These are phyloP conservation scores for Zhuqinia jingwanae DNA, from an alignment of 2,888 invertebrate genomes.

Conservation along the genomic window DNA sequence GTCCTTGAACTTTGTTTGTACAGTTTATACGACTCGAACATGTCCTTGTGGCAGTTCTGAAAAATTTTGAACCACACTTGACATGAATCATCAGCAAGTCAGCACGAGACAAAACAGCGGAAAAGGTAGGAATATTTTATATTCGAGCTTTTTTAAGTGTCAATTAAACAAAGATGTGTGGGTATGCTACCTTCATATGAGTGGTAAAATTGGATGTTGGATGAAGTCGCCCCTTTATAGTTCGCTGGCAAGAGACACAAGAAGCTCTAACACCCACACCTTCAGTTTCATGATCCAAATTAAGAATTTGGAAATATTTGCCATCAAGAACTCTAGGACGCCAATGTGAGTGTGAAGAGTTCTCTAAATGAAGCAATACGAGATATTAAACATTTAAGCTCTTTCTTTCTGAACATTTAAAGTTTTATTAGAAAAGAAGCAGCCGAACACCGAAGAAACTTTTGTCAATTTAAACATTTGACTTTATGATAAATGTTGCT, in stretches of 20 bases:
- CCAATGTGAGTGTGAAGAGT: not conserved
- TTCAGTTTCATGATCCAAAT: not conserved
- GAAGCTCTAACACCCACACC: conserved; percentile 33
- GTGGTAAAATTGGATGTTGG: conserved; percentile 53
- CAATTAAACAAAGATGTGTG: too few species aligned
- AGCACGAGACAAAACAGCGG: too few species aligned
- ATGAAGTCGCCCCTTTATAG: conserved; percentile 16
- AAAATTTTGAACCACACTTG: conserved; percentile 12
- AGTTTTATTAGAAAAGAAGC: too few species aligned
- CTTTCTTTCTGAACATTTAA: too few species aligned
- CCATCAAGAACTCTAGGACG: conserved; percentile 46
- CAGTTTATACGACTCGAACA: conserved; percentile 1
- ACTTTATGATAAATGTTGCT: too few species aligned
- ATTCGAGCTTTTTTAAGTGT: too few species aligned
- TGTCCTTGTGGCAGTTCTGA: conserved; percentile 19
- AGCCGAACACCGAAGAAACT: too few species aligned
- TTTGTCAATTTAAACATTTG: too few species aligned
- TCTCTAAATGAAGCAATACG: not conserved
- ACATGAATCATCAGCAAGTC: not conserved
- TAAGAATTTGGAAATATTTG: conserved; percentile 30
- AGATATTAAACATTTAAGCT: too few species aligned
- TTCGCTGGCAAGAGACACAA: conserved; percentile 18
- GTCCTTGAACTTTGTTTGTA: too few species aligned
- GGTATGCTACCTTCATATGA: conserved; percentile 55
- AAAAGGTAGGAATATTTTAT: too few species aligned